These are phyloP conservation scores for Eupelmus urozonus DNA, from an alignment of 2,888 invertebrate species.

Conservation along the genomic window DNA sequence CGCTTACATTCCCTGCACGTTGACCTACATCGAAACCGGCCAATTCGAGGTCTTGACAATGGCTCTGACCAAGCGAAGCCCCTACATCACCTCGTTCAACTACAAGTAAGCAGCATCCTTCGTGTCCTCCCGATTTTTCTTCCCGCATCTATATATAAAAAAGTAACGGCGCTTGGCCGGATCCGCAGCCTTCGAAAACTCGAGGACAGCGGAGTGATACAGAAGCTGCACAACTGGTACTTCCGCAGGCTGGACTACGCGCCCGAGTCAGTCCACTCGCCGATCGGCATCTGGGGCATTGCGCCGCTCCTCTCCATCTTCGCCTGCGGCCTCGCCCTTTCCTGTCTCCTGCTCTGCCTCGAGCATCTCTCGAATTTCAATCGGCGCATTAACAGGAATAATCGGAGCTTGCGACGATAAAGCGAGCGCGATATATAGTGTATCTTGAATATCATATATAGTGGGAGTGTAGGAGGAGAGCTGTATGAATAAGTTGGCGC, in stretches of 20 bases:
- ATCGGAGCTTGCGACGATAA: no score
- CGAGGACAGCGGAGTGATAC: slow-evolving; percentile 65
- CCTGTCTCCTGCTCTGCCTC: slow-evolving; percentile 60
- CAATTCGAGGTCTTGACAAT: slow-evolving; percentile 66
- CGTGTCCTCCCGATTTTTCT: no score
- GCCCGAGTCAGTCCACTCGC: not conserved
- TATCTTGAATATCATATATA: no score
- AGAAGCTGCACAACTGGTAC: slow-evolving; percentile 61
- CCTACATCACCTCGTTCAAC: slow-evolving; percentile 66
- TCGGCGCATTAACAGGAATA: no score
- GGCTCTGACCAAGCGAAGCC: slow-evolving; percentile 63
- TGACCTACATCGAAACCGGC: slow-evolving; percentile 64
- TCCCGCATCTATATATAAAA: no score
- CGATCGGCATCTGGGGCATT: slow-evolving; percentile 63
- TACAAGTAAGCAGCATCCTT: slow-evolving; percentile 66
- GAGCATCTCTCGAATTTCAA: slow-evolving; percentile 55
- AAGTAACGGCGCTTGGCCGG: not conserved
- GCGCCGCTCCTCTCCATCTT: slow-evolving; percentile 65
- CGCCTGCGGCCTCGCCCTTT: slow-evolving; percentile 61
- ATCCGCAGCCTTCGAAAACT: slow-evolving; percentile 65
- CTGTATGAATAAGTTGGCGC: no score
- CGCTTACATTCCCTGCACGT: slow-evolving; percentile 62
- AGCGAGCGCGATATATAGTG: no score
- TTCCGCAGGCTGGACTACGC: not conserved
- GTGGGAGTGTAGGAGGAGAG: no score